Conservation (phyloP, 2,113 vertebrate species). For the Ceyx cyanopectus region DNA sequence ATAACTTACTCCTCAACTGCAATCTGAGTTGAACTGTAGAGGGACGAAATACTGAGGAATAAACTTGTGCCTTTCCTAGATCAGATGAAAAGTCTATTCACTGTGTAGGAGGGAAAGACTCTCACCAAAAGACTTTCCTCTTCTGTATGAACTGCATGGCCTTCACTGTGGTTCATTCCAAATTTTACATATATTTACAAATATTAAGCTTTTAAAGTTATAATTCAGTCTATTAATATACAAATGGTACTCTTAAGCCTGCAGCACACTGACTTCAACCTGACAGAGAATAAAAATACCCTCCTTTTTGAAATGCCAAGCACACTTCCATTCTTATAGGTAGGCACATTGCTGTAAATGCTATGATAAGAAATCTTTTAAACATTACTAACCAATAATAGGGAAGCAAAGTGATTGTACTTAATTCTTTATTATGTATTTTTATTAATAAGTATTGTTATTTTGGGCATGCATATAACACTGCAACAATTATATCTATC, state of each 20-base stretch:
- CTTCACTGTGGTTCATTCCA: background rate
- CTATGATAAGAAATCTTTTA: background rate
- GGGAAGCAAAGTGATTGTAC: slow-evolving; percentile 40
- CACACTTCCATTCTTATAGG: background rate
- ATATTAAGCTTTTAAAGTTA: background rate
- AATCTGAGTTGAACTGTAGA: background rate
- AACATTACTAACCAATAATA: slow-evolving; percentile 27
- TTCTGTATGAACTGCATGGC: background rate
- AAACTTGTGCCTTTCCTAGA: background rate
- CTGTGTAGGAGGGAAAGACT: background rate
- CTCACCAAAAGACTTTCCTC: background rate
- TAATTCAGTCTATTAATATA: background rate
- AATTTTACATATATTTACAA: background rate
- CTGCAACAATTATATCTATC: slow-evolving; percentile 58
- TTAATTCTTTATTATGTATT: slow-evolving; percentile 57
- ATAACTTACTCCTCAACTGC: background rate
- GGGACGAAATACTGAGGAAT: background rate
- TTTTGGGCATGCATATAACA: slow-evolving; percentile 68
- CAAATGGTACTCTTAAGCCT: background rate
- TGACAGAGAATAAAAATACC: background rate
- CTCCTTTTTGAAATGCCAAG: background rate
- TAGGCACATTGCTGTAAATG: background rate
- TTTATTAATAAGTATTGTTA: slow-evolving; percentile 50
- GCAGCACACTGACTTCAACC: background rate
- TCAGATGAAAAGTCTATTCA: background rate